Base-by-base conservation (phyloP, 1,140 invertebrate genomes). In the Helicoverpa armigera region DNA sequence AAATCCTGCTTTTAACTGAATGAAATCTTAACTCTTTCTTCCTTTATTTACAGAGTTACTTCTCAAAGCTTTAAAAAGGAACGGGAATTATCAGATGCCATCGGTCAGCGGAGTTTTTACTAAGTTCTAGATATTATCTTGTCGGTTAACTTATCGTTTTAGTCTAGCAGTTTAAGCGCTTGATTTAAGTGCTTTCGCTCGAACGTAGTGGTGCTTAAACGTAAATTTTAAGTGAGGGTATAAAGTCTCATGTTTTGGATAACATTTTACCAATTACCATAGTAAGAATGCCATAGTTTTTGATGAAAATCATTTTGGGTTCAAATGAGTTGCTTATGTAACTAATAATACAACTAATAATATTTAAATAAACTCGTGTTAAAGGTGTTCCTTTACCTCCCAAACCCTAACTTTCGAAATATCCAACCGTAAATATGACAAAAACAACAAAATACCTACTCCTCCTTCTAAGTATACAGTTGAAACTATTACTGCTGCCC, bases 101-200 rank as follows among this genome's bases (percentile, higher is more conserved):
- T 58, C 53, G 31, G 53, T 43, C 31, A 74, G 70, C 18, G 14
- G 4, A 60, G 70, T 74, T 58, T 70, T 60, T 74, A 74, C 31
- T 14, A 58, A 74, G 31, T 74, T 74, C 58, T 18, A 43, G 53
- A 74, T 74, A 74, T 58, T 58, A 58, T 74, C 70, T 74, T 74
- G 9, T 29, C 18, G 48, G 29, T 31, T 70, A 70, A 69, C 14
- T 69, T 69, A 69, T 29, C 67, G n/a, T n/a, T n/a, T n/a, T n/a
- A n/a, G n/a, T 74, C 31, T 18, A 74, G 53, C 43, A 31, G 13
- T 29, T 73, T 58, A 73, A 73, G 53, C 16, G 54, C 53, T 43
- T 58, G 53, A 43, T 74, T 18, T 58, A 74, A 48, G 63, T 48
- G 35, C 35, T n/a, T 67, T 16, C 9, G 61, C 61, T 43, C 23